phyloP scores from a whole-genome alignment of 2,888 invertebrate genomes.

The Ypsolopha sequella region DNA sequence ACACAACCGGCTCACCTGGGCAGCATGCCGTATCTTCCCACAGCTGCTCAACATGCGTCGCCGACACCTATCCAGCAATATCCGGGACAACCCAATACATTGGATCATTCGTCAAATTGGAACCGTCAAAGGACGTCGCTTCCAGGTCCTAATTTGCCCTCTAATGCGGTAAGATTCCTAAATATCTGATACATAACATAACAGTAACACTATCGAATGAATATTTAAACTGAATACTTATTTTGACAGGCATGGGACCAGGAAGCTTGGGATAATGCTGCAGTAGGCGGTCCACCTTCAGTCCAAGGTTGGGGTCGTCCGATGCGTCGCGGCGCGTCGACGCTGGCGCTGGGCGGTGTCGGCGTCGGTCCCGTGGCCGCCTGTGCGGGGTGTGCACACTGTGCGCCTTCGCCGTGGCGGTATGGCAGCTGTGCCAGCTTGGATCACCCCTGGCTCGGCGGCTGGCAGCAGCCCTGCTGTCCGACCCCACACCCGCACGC shows the following conservation, averaged over 20 bases:
- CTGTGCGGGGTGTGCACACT: constrained; percentile 22
- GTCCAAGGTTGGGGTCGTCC: constrained; percentile 42
- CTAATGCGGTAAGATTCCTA: constrained; percentile 29
- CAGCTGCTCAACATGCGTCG: constrained; percentile 14
- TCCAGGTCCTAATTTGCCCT: constrained; percentile 40
- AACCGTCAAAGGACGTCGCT: constrained; percentile 39
- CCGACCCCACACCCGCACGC: constrained; percentile 14
- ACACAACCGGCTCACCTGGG: constrained; percentile 28
- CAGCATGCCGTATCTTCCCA: constrained; percentile 49
- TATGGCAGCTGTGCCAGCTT: constrained; percentile 60
- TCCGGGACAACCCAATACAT: constrained; percentile 30
- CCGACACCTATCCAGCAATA: constrained; percentile 19
- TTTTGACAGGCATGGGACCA: constrained; percentile 18
- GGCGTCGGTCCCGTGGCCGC: constrained; percentile 12
- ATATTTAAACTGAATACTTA: neutral
- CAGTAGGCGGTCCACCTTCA: constrained; percentile 18
- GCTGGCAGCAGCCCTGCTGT: constrained; percentile 18
- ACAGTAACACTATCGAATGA: neutral
- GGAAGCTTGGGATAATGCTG: constrained; percentile 38
- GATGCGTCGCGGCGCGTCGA: constrained; percentile 51
- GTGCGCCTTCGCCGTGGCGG: constrained; percentile 39
- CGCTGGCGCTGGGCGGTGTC: constrained; percentile 41
- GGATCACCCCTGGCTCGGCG: constrained; percentile 37
- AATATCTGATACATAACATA: neutral
- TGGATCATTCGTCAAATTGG: constrained; percentile 41